phyloP scores from a whole-genome alignment of 1,140 invertebrate genomes.

The Sarcophaga bullata region DNA sequence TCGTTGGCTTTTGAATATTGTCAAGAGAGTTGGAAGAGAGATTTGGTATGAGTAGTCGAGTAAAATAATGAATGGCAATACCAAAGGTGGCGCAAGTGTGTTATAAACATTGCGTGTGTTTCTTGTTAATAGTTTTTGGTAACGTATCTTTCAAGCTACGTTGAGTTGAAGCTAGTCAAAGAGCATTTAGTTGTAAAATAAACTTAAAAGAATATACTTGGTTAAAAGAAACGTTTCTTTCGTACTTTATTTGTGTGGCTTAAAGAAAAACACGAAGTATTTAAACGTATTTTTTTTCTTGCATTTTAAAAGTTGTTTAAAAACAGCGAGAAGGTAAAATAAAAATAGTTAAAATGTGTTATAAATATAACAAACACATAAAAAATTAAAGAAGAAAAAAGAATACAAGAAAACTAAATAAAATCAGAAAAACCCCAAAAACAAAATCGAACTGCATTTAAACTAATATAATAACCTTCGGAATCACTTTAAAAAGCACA shows the following conservation, averaged over 20 bases:
- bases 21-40: neutral
- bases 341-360: neutral
- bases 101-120: neutral
- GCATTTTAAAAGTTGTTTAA: neutral
- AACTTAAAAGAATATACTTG: conserved; percentile 26
- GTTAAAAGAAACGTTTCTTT: neutral
- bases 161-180: neutral
- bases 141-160: neutral
- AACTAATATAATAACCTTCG: conserved; percentile 1
- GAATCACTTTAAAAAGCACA: neutral
- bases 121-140: neutral
- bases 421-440: neutral
- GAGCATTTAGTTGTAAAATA: conserved; percentile 22
- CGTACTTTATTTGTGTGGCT: neutral
- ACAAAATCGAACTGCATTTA: conserved; percentile 26
- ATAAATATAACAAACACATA: neutral
- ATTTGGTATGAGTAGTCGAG: no score
- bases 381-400: neutral
- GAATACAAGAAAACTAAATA: neutral
- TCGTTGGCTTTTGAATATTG: neutral
- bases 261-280: neutral
- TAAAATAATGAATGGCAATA: conserved; percentile 22
- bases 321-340: conserved; percentile 3
- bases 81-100: conserved; percentile 9
- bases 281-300: neutral